Evolutionary conservation across 2,888 invertebrate genomes (phyloP), one percentile per base, ranked within the genome.

Genomic region (Psylliodes chrysocephalus): DNA sequence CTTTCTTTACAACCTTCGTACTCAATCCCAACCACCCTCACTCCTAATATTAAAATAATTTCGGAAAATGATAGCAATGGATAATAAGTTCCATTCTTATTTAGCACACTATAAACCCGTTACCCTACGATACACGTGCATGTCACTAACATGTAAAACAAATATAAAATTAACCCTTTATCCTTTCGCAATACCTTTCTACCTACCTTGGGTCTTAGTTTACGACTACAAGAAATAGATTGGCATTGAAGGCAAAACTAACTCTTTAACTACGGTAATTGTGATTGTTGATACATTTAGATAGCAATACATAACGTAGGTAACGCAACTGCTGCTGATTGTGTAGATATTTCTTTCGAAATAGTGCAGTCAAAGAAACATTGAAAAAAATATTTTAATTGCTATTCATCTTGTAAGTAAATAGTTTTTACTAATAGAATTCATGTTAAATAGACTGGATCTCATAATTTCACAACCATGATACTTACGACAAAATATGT

Each of bases 271-370:
- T 49, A 14, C 40, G 71, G 75, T 78, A 78, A 79, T 77, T 78
- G 79, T 74, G 75, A 75, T 78, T 75, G 77, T 76, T 74, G 77
- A 77, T 78, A 78, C 79, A 79, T 78, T 78, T 79, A 79, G 78
- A 79, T 78, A 76, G 77, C 77, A 77, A 78, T 75, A 77, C 72
- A 67, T 66, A 59, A 77, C 72, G 68, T 63, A 77, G 72, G 67
- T 64, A 66, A 66, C 62, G 64, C 52, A 65, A 63, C 65, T 68
- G 65, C 71, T 72, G 71, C 62, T 64, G 74, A 73, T 73, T 71
- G 71, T 74, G 63, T 65, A 56, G 47, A 52, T 59, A 54, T 64
- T 64, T 49, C 47, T 64, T 60, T 64, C 40, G 49, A 49, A 55
- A 60, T 64, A 64, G 64, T 64, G 33, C 60, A 44, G 64, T 64